Evolutionary conservation across 2,888 invertebrate species (phyloP).

Genomic region (Polymixis flavicincta): DNA sequence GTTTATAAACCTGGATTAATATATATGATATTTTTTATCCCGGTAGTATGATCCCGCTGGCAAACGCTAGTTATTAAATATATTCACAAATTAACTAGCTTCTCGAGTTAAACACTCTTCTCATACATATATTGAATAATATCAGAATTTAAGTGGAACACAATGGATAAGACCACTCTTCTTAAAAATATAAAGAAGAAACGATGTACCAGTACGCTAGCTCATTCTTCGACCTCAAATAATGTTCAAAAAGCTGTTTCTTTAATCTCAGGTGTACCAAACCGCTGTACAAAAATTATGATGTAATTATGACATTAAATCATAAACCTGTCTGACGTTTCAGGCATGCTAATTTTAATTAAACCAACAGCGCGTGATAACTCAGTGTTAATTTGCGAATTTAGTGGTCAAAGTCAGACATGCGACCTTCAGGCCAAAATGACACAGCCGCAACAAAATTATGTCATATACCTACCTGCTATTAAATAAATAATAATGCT

Average conservation of each 20-base stretch:
- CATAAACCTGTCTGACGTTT: constrained; percentile 34
- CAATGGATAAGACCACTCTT: no score
- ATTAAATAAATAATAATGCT: no score
- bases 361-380: constrained; percentile 46
- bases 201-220: background rate
- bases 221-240: no score
- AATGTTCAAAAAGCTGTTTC: background rate
- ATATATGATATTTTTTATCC: no score
- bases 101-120: no score
- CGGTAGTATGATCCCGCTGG: no score
- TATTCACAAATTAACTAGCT: background rate
- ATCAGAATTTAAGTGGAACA: no score
- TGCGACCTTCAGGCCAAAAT: constrained; percentile 20
- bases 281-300: background rate
- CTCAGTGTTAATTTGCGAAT: constrained; percentile 48
- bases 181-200: no score
- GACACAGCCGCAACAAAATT: constrained; percentile 5
- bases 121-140: no score
- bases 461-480: constrained; percentile 7
- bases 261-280: background rate
- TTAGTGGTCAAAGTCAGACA: constrained; percentile 38
- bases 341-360: constrained; percentile 40
- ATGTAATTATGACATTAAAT: constrained; percentile 37
- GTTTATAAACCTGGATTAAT: no score
- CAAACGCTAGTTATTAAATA: background rate